Percentiles rank a stretch among this genome's conserved stretches.
phyloP scores from a whole-genome alignment of 2,888 invertebrate species.

The Hedya salicella region DNA sequence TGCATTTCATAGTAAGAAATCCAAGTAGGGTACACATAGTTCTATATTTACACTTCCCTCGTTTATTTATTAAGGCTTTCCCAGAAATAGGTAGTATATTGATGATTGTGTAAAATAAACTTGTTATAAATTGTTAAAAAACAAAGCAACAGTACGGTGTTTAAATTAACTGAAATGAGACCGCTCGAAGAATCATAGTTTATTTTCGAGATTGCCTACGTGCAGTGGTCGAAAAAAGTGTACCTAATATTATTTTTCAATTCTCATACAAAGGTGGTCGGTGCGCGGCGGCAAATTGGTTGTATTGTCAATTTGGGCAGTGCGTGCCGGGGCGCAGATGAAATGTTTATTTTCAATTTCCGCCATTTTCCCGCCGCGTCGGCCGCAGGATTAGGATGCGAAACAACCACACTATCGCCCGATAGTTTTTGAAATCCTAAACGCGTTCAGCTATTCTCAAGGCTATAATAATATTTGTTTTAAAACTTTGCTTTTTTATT shows the following conservation, averaged over 20 bases:
- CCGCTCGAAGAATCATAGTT: conserved; percentile 66
- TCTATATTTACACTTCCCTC: too few relatives aligned
- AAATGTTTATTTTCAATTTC: conserved; percentile 86
- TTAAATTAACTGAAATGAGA: conserved; percentile 29
- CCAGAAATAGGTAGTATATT: not conserved
- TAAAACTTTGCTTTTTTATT: not conserved
- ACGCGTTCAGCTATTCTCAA: conserved; percentile 1
- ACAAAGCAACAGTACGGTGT: not conserved
- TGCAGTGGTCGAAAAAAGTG: conserved; percentile 75
- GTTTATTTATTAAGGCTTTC: not conserved
- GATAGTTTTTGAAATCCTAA: conserved; percentile 53
- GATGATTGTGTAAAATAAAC: not conserved
- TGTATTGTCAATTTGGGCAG: conserved; percentile 85
- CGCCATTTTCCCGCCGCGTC: conserved; percentile 79
- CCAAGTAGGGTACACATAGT: too few relatives aligned
- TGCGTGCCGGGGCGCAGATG: conserved; percentile 82
- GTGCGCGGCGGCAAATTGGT: conserved; percentile 82
- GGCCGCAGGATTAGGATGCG: conserved; percentile 78
- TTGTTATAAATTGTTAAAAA: not conserved
- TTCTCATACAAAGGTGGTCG: conserved; percentile 84
- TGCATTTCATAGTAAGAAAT: too few relatives aligned
- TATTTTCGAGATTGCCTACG: conserved; percentile 79
- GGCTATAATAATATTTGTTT: not conserved
- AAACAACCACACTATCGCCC: conserved; percentile 64
- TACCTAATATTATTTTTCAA: conserved; percentile 83